These are phyloP conservation scores for Strigops habroptila DNA, from an alignment of 2,113 vertebrate species.

Conservation along the genomic window DNA sequence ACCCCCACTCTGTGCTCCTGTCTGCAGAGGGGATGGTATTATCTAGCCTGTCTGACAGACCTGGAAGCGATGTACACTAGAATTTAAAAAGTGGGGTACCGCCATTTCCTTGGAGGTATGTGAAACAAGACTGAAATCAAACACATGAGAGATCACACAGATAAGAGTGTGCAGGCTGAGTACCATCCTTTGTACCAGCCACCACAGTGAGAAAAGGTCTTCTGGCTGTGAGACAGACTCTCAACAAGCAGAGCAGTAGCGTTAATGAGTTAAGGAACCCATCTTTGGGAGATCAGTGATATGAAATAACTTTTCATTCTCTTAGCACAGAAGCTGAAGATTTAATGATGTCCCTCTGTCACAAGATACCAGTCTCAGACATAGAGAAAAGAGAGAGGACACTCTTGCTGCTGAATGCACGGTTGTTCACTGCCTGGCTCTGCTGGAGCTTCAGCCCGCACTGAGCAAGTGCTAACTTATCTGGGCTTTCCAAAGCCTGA, in stretches of 20 bases:
- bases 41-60: background rate
- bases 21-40: background rate
- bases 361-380: background rate
- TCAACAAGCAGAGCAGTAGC: background rate
- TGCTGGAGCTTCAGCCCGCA: background rate
- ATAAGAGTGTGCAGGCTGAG: background rate
- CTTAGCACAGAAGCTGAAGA: background rate
- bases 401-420: background rate
- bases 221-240: background rate
- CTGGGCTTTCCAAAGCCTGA: background rate
- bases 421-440: background rate
- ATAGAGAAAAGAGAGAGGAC: background rate
- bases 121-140: background rate
- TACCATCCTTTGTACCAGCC: background rate
- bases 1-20: background rate
- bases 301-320: background rate
- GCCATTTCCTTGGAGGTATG: background rate
- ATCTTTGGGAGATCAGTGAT: background rate
- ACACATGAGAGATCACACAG: background rate
- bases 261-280: background rate
- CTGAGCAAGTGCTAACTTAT: background rate
- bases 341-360: background rate
- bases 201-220: background rate
- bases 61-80: background rate
- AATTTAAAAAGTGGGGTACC: background rate